phyloP scores from a whole-genome alignment of 2,797 vertebrate species.

The Eupleurogrammus muticus region DNA sequence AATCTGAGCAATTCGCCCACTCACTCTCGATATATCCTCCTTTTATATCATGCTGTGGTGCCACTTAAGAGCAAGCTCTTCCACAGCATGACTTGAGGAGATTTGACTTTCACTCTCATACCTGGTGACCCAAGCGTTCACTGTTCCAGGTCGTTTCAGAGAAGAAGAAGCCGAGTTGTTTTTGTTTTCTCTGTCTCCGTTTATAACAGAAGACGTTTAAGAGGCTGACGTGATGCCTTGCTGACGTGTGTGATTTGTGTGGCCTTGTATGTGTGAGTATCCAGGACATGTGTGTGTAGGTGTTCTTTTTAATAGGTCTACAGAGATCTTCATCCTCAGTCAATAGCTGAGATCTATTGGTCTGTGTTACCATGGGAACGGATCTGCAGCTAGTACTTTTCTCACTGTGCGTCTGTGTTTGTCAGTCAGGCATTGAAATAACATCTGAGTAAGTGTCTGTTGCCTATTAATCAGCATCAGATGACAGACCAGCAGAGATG shows the following conservation, averaged over 20 bases:
- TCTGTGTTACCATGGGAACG: conserved; percentile 84
- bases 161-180: conserved; percentile 25
- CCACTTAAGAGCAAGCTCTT: conserved; percentile 23
- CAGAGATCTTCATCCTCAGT: conserved; percentile 74
- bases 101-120: conserved; percentile 18
- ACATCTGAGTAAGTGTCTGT: conserved; percentile 57
- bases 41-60: conserved; percentile 33
- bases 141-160: conserved; percentile 8
- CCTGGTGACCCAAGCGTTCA: conserved; percentile 37
- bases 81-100: conserved; percentile 20
- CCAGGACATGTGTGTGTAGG: conserved; percentile 35
- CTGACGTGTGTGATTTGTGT: conserved; percentile 25
- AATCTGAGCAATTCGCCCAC: conserved; percentile 35
- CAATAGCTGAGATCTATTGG: conserved; percentile 77
- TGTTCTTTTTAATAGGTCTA: conserved; percentile 73
- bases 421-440: conserved; percentile 71
- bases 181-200: conserved; percentile 35
- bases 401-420: conserved; percentile 59
- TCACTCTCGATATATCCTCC: conserved; percentile 39
- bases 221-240: conserved; percentile 20
- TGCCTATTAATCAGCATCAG: conserved; percentile 46
- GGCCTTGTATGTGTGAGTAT: background rate
- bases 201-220: conserved; percentile 35
- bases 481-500: conserved; percentile 27
- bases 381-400: conserved; percentile 70